Conservation (phyloP, 2,888 invertebrate species). For the Creontiades dilutus region DNA sequence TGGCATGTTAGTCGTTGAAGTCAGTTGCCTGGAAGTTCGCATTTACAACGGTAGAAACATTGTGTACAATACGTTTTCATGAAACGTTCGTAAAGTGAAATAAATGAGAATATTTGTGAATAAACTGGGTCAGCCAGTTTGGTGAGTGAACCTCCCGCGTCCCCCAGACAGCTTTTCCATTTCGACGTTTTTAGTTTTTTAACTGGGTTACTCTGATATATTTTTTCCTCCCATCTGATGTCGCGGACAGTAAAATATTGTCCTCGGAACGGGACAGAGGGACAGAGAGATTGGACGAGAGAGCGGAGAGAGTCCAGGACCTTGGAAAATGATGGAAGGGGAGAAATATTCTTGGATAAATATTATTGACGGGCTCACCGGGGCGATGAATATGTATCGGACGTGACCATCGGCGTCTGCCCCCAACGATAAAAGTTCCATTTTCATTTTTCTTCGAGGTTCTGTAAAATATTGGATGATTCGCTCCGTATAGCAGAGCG, state of each 20-base stretch:
- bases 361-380: constrained; percentile 10
- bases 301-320: background rate
- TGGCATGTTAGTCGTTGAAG: too few relatives aligned
- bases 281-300: background rate
- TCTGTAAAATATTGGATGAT: background rate
- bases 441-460: background rate
- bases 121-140: too few relatives aligned
- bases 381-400: constrained; percentile 25
- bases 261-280: background rate
- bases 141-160: too few relatives aligned
- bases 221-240: background rate
- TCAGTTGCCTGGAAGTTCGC: too few relatives aligned
- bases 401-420: constrained; percentile 14
- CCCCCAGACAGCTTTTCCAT: background rate
- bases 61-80: too few relatives aligned
- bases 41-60: too few relatives aligned
- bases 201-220: too few relatives aligned
- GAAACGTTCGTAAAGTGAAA: too few relatives aligned
- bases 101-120: too few relatives aligned
- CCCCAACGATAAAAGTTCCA: background rate
- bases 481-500: background rate
- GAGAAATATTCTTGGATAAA: constrained; percentile 19
- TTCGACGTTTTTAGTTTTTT: background rate
- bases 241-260: constrained; percentile 4
- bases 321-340: background rate